Evolutionary conservation across 2,888 invertebrate genomes (phyloP).

Genomic region (Andrena trimmerana): DNA sequence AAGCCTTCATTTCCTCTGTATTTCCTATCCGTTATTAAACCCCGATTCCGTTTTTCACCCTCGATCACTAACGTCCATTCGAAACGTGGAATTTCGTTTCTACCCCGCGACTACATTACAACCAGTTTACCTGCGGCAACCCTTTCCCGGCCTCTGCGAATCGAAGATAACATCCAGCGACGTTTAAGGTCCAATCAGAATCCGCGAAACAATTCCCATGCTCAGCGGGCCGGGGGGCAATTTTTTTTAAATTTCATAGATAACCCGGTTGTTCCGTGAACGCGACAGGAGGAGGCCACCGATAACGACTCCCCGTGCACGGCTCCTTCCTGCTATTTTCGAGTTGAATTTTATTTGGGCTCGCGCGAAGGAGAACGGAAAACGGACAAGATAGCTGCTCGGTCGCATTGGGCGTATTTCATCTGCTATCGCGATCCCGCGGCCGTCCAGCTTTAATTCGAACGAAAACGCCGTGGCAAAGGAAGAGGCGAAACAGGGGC

Average conservation of each 20-base stretch:
- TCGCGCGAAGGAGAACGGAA: constrained; percentile 12
- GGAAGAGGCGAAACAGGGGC: background rate
- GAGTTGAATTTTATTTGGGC: constrained; percentile 41
- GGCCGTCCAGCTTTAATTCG: constrained; percentile 63
- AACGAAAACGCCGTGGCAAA: constrained; percentile 59
- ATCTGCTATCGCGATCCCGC: constrained; percentile 59
- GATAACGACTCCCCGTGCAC: constrained; percentile 27
- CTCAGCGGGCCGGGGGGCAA: background rate
- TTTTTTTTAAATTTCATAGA: constrained; percentile 34
- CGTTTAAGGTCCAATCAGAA: constrained; percentile 10
- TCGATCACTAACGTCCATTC: background rate
- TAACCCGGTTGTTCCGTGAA: constrained; percentile 21
- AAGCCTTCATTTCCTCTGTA: background rate
- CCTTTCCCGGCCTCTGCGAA: background rate
- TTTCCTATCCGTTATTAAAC: background rate
- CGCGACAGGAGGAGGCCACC: constrained; percentile 13
- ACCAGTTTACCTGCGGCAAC: constrained; percentile 4
- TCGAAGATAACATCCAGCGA: background rate
- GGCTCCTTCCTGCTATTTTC: constrained; percentile 25
- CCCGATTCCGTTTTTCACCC: background rate
- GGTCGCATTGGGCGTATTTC: constrained; percentile 52
- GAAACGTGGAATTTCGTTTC: background rate
- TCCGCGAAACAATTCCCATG: constrained; percentile 2
- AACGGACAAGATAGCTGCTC: constrained; percentile 23
- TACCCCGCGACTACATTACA: background rate